Evolutionary conservation across 2,113 vertebrate genomes (phyloP), one percentile per base, ranked within the genome.

Genomic region (Thymallus thymallus): DNA sequence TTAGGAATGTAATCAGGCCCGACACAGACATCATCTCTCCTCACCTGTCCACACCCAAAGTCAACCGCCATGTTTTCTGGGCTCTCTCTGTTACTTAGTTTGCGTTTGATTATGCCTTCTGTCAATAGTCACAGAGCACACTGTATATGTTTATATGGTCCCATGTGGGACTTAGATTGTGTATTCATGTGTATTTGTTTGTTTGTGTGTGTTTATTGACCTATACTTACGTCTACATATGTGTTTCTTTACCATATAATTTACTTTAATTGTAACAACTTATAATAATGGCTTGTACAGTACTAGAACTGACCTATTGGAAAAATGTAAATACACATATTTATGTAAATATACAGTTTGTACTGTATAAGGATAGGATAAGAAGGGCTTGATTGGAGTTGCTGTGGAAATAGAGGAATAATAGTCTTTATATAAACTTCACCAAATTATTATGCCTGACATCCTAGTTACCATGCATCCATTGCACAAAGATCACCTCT

Each of bases 261-360:
- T n/a, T 2, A 35, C 12, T 32, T 30, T 35, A 9, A 66, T 66
- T n/a, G 2, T 20, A 20, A n/a, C 32, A 41, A n/a, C 32, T 18
- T 64, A 24, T 64, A 35, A 32, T 29, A 65, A 18, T 24, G 18
- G 63, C 16, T 32, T 67, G 64, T 35, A 67, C 64, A 67, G 64
- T 24, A 18, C 18, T 41, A 67, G 64, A 35, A 67, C 32, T 67
- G 32, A 67, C 20, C 20, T 61, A 23, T 16, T 67, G 12, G 32
- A 67, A 5, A 67, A n/a, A 67, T 67, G 64, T 67, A 67, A 67
- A 67, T 67, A 66, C 30, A 67, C 18, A 67, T 41, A 41, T 67
- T 67, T 67, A 67, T 67, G 64, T 67, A 35, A 35, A 67, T 55
- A 55, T 13, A 67, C 16, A 18, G 64, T 67, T 41, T 67, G 35